Conservation (phyloP, 2,113 vertebrate species). For the Dipodomys spectabilis region DNA sequence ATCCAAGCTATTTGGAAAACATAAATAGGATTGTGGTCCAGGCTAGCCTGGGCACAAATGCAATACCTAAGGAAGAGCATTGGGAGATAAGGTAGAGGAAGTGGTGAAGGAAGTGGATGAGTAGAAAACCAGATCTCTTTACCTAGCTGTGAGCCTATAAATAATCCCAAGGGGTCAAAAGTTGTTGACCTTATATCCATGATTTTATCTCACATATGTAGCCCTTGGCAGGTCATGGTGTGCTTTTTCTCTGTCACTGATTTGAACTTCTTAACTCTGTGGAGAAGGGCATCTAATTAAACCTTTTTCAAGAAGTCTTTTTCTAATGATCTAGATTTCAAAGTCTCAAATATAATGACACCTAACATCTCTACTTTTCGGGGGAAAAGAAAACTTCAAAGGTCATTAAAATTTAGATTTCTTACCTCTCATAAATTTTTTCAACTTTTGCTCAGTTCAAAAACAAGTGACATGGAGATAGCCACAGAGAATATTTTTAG, state of each 20-base stretch:
- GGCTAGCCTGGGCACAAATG: too few relatives aligned
- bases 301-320: neutral
- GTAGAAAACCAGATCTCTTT: neutral
- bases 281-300: conserved; percentile 11
- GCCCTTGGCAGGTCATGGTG: neutral
- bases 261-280: conserved; percentile 45
- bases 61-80: neutral
- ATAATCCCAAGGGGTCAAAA: neutral
- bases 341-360: conserved; percentile 33
- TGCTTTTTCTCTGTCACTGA: conserved; percentile 25
- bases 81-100: neutral
- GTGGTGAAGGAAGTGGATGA: neutral
- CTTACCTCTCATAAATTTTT: conserved; percentile 38
- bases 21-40: too few relatives aligned
- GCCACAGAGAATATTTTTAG: conserved; percentile 66
- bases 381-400: conserved; percentile 10
- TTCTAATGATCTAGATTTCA: conserved; percentile 12
- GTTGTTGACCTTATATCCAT: neutral
- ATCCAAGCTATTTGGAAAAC: too few relatives aligned
- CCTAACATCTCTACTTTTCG: conserved; percentile 13
- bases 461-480: conserved; percentile 30
- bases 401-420: conserved; percentile 30
- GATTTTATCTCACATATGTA: conserved; percentile 26
- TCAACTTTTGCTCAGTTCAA: conserved; percentile 26
- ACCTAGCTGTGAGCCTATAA: neutral